Base-by-base conservation (phyloP, 2,113 vertebrate genomes). In the Cyprinodon variegatus region DNA sequence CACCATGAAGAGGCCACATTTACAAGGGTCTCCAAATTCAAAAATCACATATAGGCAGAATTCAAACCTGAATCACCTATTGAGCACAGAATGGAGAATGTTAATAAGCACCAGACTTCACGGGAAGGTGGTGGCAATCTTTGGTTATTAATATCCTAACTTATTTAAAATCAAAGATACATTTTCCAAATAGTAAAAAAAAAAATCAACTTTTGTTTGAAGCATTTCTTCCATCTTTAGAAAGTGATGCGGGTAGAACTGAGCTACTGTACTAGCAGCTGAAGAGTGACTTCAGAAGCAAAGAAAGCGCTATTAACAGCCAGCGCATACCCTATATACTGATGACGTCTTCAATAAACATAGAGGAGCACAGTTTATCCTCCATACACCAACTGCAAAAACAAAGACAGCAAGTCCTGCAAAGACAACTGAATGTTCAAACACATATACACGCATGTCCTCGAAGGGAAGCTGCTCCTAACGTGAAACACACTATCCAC, bases 351-450 rank as follows among this genome's bases (percentile, higher is more conserved):
- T 73, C 76, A 74, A 85, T 79, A 83, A 77, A 82, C 66, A 69
- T 4, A 84, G 80, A 90, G 73, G 86, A 90, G 81, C 76, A 65
- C n/a, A 71, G 83, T 70, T 77, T 65, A 83, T 81, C 84, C 78
- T 78, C 75, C 80, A 80, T 79, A 73, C 83, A 75, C 74, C 85
- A 85, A 84, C 89, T 88, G 83, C 78, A 67, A 62, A 73, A 83
- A 87, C 86, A 86, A 86, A 84, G 79, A 84, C 75, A 74, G 88
- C 83, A 77, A 70, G 57, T 6, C 61, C 68, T 68, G 59, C 74
- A 57, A 82, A 77, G 72, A 76, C 78, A 78, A 69, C 43, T 60
- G 70, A 70, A 60, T 41, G 50, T 38, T n/a, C 11, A n/a, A 53
- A 22, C 61, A 53, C 74, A 76, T 71, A 48, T 5, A 20, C 9